Evolutionary conservation across 2,113 vertebrate genomes (phyloP).

Genomic region (Centrocercus urophasianus): DNA sequence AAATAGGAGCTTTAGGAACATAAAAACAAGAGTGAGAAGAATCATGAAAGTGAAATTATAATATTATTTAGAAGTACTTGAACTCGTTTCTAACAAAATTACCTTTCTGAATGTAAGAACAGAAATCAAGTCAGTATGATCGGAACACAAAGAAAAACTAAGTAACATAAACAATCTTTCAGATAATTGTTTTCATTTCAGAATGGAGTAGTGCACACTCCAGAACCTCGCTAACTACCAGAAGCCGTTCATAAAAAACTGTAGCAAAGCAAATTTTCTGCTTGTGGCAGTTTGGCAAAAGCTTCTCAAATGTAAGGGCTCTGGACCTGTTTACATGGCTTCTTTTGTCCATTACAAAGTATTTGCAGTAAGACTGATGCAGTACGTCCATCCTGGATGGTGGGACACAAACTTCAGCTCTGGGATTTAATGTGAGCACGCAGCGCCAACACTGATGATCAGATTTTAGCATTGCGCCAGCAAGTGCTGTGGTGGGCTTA

Average conservation of each 20-base stretch:
- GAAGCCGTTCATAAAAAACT: neutral
- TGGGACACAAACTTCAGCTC: neutral
- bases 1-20: neutral
- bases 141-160: neutral
- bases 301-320: neutral
- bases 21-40: neutral
- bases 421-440: neutral
- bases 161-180: neutral
- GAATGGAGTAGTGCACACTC: no score
- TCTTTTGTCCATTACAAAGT: neutral
- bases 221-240: neutral
- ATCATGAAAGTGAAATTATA: neutral
- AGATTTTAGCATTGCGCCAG: slow-evolving; percentile 8
- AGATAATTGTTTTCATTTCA: neutral
- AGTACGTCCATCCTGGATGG: neutral
- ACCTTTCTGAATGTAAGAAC: neutral
- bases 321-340: neutral
- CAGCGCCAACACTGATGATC: neutral
- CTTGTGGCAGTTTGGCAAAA: neutral
- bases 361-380: neutral
- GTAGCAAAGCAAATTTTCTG: neutral
- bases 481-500: neutral
- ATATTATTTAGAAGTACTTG: neutral
- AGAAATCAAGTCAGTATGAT: neutral
- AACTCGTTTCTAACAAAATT: neutral